Conservation (phyloP, 2,113 vertebrate species). For the Carettochelys insculpta region DNA sequence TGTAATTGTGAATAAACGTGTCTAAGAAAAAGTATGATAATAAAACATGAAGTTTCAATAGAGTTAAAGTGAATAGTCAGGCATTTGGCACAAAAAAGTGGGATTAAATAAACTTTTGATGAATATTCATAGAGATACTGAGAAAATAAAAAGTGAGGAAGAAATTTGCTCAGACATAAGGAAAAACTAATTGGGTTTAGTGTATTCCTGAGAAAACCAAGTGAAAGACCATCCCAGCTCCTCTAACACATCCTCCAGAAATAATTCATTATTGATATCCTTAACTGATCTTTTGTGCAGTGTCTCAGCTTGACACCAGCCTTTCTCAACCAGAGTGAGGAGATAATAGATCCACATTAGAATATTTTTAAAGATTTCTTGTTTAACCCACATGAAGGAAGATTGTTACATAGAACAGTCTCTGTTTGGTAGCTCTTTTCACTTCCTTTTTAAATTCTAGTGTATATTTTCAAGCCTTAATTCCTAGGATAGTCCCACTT, state of each 20-base stretch:
- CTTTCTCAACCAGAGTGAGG: slow-evolving; percentile 8
- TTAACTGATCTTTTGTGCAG: slow-evolving; percentile 26
- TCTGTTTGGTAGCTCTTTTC: slow-evolving; percentile 65
- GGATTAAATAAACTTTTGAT: neutral
- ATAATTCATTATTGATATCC: slow-evolving; percentile 22
- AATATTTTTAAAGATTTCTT: slow-evolving; percentile 67
- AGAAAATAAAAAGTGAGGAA: neutral
- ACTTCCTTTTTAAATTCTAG: slow-evolving; percentile 51
- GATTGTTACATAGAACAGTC: slow-evolving; percentile 19
- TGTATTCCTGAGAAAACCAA: neutral
- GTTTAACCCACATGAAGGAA: slow-evolving; percentile 61
- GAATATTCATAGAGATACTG: neutral
- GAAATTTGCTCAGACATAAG: neutral
- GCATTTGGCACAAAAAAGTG: neutral
- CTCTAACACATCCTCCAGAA: neutral
- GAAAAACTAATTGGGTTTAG: neutral
- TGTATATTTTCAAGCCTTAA: slow-evolving; percentile 58
- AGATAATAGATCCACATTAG: slow-evolving; percentile 60
- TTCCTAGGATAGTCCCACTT: slow-evolving; percentile 60
- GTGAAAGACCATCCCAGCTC: neutral
- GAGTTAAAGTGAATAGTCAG: neutral
- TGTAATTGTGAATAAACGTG: neutral
- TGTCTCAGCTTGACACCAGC: slow-evolving; percentile 7
- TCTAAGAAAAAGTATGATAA: neutral
- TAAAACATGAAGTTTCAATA: neutral